A percentile compares a stretch with the other conserved stretches of the same genome.
Evolutionary conservation across 2,888 invertebrate species (phyloP).

Genomic region (Eupithecia dodoneata): DNA sequence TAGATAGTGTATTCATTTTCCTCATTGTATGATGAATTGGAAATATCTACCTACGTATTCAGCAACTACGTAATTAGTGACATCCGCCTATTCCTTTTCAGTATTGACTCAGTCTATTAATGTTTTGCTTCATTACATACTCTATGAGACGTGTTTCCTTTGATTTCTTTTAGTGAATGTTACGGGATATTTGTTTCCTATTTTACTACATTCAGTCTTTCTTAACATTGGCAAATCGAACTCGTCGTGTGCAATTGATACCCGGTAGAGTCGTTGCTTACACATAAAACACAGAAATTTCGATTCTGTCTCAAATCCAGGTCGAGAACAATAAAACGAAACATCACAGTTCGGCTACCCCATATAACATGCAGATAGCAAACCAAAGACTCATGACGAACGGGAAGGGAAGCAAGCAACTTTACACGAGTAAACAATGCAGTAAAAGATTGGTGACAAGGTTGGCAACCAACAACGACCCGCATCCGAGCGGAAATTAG

Average conservation of each 20-base stretch:
- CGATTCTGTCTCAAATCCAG: constrained; percentile 10
- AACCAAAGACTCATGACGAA: constrained; percentile 22
- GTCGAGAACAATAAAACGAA: constrained; percentile 8
- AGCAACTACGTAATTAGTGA: background rate
- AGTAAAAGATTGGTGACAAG: constrained; percentile 39
- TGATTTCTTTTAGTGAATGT: constrained; percentile 14
- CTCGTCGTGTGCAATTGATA: background rate
- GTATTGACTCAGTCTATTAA: background rate
- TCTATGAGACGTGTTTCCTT: constrained; percentile 37
- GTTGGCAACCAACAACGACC: constrained; percentile 34
- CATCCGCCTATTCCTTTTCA: background rate
- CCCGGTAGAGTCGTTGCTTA: constrained; percentile 6
- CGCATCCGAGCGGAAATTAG: constrained; percentile 71
- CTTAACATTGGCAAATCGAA: background rate
- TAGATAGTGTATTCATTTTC: background rate
- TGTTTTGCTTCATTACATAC: background rate
- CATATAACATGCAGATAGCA: constrained; percentile 14
- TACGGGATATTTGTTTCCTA: background rate
- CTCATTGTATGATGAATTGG: background rate
- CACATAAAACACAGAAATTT: background rate
- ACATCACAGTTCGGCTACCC: constrained; percentile 12
- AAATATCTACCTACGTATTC: background rate
- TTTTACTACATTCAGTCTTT: background rate
- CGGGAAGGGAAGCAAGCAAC: constrained; percentile 30
- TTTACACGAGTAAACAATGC: constrained; percentile 35